phyloP scores from a whole-genome alignment of 2,797 vertebrate species.

The Merluccius polli region DNA sequence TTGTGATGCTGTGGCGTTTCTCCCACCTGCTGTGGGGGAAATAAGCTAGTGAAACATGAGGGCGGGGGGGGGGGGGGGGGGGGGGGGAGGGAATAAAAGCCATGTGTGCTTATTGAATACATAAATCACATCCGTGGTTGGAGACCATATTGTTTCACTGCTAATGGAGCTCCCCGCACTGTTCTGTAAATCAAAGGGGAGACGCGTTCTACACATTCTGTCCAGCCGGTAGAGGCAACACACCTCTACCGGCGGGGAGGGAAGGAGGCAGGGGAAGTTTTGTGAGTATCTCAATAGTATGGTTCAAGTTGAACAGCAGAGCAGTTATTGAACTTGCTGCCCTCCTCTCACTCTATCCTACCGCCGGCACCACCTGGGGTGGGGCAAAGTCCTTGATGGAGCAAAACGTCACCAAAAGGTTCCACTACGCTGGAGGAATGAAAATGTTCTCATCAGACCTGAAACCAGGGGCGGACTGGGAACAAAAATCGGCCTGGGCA shows the following conservation, averaged over 20 bases:
- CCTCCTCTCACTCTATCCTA: slow-evolving; percentile 9
- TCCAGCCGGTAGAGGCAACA: slow-evolving; percentile 16
- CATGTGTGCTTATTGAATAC: slow-evolving; percentile 60
- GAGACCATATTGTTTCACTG: slow-evolving; percentile 61
- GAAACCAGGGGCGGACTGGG: too few species aligned
- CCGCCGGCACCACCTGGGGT: slow-evolving; percentile 18
- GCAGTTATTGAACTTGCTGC: slow-evolving; percentile 37
- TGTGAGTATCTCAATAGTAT: slow-evolving; percentile 17
- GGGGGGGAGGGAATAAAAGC: slow-evolving; percentile 37
- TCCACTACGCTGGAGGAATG: not conserved
- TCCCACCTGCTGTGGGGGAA: slow-evolving; percentile 50
- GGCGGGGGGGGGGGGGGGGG: not conserved
- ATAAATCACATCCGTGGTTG: slow-evolving; percentile 65
- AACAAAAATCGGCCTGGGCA: too few species aligned
- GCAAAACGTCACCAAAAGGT: not conserved
- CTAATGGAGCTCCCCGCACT: slow-evolving; percentile 60
- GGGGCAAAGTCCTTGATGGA: slow-evolving; percentile 44
- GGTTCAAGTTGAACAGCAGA: slow-evolving; percentile 32
- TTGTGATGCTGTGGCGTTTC: slow-evolving; percentile 43
- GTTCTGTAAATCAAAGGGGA: slow-evolving; percentile 57
- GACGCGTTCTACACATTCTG: slow-evolving; percentile 31
- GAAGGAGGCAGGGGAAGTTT: not conserved
- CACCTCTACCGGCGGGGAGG: slow-evolving; percentile 7
- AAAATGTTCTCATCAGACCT: not conserved
- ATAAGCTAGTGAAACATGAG: slow-evolving; percentile 51